These are phyloP conservation scores for Cheirogaleus major DNA, from an alignment of 2,797 vertebrate species.

Conservation along the genomic window DNA sequence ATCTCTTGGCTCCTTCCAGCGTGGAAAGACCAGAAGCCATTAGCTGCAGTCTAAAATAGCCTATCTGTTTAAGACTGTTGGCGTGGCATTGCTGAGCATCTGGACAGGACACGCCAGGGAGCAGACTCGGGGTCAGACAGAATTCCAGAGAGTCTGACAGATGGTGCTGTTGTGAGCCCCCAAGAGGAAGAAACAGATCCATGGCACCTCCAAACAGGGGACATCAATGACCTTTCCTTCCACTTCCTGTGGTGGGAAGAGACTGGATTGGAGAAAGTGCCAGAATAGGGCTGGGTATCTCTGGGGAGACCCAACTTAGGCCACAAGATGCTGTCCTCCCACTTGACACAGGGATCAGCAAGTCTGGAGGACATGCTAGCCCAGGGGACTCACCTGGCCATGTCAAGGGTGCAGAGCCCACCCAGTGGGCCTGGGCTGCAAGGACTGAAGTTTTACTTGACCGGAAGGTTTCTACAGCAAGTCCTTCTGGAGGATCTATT, in stretches of 20 bases:
- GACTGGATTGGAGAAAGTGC: not conserved
- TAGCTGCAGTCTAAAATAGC: not conserved
- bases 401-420: not conserved
- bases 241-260: not conserved
- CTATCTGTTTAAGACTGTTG: not conserved
- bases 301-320: not conserved
- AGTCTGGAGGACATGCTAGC: not conserved
- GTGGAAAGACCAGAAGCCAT: not conserved
- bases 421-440: not conserved
- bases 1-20: not conserved
- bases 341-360: not conserved
- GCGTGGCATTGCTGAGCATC: not conserved
- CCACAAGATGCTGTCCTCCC: not conserved
- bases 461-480: rapidly evolving
- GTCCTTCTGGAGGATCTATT: not conserved
- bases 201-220: not conserved
- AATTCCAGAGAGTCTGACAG: not conserved
- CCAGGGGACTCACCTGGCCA: not conserved
- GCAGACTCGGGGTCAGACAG: not conserved
- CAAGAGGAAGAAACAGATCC: not conserved
- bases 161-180: rapidly evolving
- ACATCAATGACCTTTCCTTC: not conserved
- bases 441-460: not conserved
- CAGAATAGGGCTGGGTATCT: not conserved
- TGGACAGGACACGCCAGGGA: not conserved